Evolutionary conservation across 2,888 invertebrate genomes (phyloP).

Genomic region (Caenorhabditis afra): DNA sequence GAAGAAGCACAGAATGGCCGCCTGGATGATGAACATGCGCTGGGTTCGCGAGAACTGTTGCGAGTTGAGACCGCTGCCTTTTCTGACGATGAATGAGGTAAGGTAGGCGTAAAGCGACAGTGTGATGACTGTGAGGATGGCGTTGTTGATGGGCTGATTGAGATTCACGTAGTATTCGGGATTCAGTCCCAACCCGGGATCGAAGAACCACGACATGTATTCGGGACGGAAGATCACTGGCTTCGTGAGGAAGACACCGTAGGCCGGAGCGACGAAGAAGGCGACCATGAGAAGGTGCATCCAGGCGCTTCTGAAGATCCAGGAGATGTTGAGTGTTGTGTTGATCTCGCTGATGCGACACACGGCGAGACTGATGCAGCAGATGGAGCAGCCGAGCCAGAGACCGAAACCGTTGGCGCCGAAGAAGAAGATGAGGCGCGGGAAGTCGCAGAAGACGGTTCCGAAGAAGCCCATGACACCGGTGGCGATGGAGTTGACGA

Average conservation of each 20-base stretch:
- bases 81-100: neutral
- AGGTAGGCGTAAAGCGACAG: conserved; percentile 16
- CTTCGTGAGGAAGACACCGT: conserved; percentile 19
- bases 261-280: neutral
- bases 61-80: conserved; percentile 1
- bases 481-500: conserved; percentile 3
- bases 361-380: conserved; percentile 6
- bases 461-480: conserved; percentile 4
- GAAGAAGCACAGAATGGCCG: conserved; percentile 25
- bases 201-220: conserved; percentile 33
- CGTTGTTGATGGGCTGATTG: conserved; percentile 22
- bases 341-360: conserved; percentile 24
- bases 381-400: conserved; percentile 10
- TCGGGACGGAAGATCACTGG: conserved; percentile 27
- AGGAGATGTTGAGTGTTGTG: neutral
- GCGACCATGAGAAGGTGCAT: neutral
- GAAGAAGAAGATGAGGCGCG: neutral
- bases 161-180: conserved; percentile 9
- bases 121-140: neutral
- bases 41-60: neutral
- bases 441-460: conserved; percentile 8
- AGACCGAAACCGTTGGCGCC: conserved; percentile 7
- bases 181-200: conserved; percentile 16
- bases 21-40: conserved; percentile 15
- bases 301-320: conserved; percentile 3